Evolutionary conservation across 64 coral and sea anemone genomes (phyloP).

Genomic region (Astreopora myriophthalma): DNA sequence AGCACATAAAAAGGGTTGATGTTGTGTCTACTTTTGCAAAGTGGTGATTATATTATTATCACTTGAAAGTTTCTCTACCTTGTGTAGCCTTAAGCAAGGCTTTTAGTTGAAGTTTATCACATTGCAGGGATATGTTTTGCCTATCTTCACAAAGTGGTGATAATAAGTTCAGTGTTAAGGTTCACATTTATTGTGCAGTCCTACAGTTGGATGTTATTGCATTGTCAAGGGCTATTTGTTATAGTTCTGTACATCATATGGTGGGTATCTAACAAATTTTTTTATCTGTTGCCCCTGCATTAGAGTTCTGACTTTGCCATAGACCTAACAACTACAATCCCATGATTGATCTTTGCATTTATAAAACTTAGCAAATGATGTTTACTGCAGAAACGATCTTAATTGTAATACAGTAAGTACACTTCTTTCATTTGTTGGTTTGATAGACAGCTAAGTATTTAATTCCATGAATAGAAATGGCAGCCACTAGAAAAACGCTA

Average conservation of each 20-base stretch:
- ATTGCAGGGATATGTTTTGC: no score
- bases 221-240: not conserved
- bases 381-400: not conserved
- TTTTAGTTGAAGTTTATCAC: no score
- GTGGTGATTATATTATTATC: no score
- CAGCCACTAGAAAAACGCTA: not conserved
- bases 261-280: not conserved
- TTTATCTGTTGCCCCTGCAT: not conserved
- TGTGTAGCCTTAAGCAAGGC: no score
- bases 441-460: not conserved
- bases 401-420: not conserved
- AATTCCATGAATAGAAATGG: not conserved
- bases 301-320: not conserved
- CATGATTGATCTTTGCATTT: not conserved
- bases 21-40: not conserved
- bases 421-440: not conserved
- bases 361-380: conserved; percentile 12
- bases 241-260: not conserved
- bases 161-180: not conserved
- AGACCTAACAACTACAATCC: not conserved
- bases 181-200: not conserved
- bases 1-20: not conserved
- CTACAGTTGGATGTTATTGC: not conserved
- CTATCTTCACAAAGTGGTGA: not conserved
- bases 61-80: no score